Evolutionary conservation across 2,888 invertebrate genomes (phyloP), one percentile per base, ranked within the genome.

Genomic region (Sceliomorpha sp.): DNA sequence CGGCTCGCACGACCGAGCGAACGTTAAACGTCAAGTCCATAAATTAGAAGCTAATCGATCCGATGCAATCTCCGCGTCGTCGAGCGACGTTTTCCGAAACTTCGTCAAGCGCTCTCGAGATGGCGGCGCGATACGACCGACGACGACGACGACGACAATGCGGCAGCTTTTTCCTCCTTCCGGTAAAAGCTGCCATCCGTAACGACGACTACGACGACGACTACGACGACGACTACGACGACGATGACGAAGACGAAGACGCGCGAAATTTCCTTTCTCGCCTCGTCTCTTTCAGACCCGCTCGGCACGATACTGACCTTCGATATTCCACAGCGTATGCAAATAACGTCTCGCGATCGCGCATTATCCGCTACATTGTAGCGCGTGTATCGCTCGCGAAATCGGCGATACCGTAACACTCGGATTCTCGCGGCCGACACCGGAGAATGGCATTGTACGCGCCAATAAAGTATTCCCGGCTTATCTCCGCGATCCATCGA

Each of bases 381-480:
- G 47, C 26, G 29, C 8, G 10, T 13, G 24, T 66, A 66, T 59
- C 66, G 34, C n/a, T 10, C 53, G 58, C 51, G 40, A 39, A 45
- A 67, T 67, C 67, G 42, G 67, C 32, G 67, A 67, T 67, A 59
- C 40, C 45, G 36, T 27, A 13, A 48, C 59, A 42, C 37, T 53
- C 40, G 66, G 62, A 70, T 70, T 64, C 58, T 63, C 53, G 53
- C 20, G 37, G 53, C 55, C 32, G 44, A 51, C 44, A 42, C 42
- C 24, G 42, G 47, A 44, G 50, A 62, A 51, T 56, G 66, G n/a
- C 64, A 70, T 70, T 64, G 70, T 62, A 47, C 40, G 60, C 44
- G 59, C 59, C 62, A 71, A 71, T 71, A 71, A 71, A 71, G 59
- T 67, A 62, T 71, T 55, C 32, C 55, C 55, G 37, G 44, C 55